Percentiles rank a stretch among this genome's conserved stretches.
Conservation (phyloP, 2,888 invertebrate species). For the Tyria jacobaeae region DNA sequence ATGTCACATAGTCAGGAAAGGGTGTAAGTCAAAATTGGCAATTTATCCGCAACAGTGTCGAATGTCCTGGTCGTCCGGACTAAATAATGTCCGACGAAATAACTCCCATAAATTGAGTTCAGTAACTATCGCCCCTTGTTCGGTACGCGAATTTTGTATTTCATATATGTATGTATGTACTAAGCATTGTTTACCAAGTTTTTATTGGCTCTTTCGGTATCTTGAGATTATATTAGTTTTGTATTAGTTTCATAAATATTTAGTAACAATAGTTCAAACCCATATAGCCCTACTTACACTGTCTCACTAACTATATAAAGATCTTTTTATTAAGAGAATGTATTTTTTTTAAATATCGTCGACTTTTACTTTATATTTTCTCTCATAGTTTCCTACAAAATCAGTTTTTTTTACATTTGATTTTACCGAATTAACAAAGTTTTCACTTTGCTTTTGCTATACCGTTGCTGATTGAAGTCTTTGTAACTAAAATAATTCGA, state of each 20-base stretch:
- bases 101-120: slow-evolving; percentile 76
- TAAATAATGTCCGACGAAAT: slow-evolving; percentile 74
- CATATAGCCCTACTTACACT: no score
- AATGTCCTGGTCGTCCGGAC: slow-evolving; percentile 52
- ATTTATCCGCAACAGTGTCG: slow-evolving; percentile 65
- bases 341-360: no score
- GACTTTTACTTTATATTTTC: no score
- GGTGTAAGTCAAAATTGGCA: slow-evolving; percentile 77
- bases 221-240: no score
- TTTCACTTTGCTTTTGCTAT: background rate
- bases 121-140: slow-evolving; percentile 58
- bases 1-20: slow-evolving; percentile 46
- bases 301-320: no score
- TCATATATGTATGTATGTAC: slow-evolving; percentile 45
- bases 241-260: no score
- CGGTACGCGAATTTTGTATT: slow-evolving; percentile 48
- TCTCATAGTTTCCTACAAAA: no score
- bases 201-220: slow-evolving; percentile 18
- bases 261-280: no score
- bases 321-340: no score
- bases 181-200: slow-evolving; percentile 24
- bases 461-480: background rate
- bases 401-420: no score
- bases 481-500: no score
- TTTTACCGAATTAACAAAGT: no score